Percentiles rank a stretch among this genome's conserved stretches.
Evolutionary conservation across 2,113 vertebrate genomes (phyloP).

Genomic region (Tragelaphus imberbis): DNA sequence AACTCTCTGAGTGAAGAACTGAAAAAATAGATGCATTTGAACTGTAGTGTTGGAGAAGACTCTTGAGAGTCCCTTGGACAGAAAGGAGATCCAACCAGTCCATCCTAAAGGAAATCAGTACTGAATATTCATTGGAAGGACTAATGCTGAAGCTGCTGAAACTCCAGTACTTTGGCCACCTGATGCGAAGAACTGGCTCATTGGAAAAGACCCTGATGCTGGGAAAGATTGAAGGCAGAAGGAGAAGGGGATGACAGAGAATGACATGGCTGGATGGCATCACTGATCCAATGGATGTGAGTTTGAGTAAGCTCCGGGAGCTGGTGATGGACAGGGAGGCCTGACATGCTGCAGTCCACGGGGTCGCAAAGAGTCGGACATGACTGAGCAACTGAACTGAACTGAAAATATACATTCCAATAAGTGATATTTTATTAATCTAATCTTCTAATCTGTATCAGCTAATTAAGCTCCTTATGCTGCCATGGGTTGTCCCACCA

Average conservation of each 20-base stretch:
- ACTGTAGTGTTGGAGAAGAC: background rate
- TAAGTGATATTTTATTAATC: background rate
- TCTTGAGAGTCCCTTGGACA: background rate
- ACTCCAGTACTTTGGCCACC: background rate
- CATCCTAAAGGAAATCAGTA: background rate
- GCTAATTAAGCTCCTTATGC: background rate
- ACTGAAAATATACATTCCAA: background rate
- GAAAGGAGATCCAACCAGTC: background rate
- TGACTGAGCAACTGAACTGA: background rate
- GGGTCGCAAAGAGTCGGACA: background rate
- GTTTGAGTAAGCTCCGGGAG: background rate
- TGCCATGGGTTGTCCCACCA: background rate
- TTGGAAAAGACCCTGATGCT: background rate
- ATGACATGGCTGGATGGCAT: background rate
- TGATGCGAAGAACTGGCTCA: background rate
- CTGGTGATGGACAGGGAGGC: background rate
- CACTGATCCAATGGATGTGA: background rate
- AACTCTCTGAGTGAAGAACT: background rate
- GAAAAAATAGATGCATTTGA: background rate
- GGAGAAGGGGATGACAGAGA: background rate
- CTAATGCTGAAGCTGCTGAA: background rate
- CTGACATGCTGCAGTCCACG: background rate
- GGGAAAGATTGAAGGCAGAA: background rate
- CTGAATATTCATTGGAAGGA: background rate
- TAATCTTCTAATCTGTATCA: background rate